Conservation (phyloP, 2,888 invertebrate species). For the Euplagia quadripunctaria region DNA sequence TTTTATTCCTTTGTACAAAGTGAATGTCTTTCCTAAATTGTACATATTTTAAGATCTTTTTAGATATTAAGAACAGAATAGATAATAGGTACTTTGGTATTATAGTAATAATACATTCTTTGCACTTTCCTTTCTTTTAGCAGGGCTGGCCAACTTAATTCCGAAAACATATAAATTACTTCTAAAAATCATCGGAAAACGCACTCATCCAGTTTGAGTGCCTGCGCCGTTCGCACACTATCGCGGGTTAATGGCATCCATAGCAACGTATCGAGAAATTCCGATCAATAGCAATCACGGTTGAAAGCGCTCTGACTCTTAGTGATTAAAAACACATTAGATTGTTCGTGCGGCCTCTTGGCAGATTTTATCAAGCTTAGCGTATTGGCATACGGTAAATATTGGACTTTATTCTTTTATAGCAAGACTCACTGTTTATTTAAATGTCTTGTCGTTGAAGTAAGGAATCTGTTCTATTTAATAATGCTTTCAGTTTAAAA, state of each 20-base stretch:
- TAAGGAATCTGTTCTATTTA: background rate
- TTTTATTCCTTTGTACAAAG: background rate
- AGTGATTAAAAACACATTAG: background rate
- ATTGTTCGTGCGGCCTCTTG: background rate
- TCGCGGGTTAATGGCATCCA: background rate
- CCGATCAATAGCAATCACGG: background rate
- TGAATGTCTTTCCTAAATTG: background rate
- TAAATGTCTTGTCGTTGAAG: background rate
- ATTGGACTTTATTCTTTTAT: background rate
- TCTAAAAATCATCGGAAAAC: background rate
- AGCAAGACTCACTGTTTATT: background rate
- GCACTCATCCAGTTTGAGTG: background rate
- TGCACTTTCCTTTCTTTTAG: background rate
- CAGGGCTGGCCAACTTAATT: no score
- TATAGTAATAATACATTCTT: background rate
- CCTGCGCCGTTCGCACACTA: background rate
- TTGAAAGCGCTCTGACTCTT: background rate
- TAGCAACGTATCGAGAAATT: background rate
- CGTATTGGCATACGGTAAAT: background rate
- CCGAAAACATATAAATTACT: no score
- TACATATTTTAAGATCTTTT: background rate
- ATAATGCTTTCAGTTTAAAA: no score
- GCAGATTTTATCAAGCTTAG: background rate
- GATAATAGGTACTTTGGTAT: background rate
- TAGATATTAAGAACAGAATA: background rate